Evolutionary conservation across 2,888 invertebrate genomes (phyloP).

Genomic region (Cacoxenus indagator): DNA sequence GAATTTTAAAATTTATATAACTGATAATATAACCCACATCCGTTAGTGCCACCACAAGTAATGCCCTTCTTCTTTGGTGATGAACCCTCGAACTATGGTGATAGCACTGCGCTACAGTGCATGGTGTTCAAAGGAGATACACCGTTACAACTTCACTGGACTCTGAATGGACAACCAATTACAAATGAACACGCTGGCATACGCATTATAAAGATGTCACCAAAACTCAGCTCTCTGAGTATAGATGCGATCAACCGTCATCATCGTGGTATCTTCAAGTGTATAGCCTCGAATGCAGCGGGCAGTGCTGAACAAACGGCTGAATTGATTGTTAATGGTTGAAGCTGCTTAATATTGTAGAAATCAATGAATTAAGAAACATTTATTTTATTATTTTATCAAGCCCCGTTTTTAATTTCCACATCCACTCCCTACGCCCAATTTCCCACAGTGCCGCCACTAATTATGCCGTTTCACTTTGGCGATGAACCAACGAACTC

Average conservation of each 20-base stretch:
- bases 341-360: slow-evolving; percentile 2
- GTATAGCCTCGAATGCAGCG: slow-evolving; percentile 78
- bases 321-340: slow-evolving; percentile 80
- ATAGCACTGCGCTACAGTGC: slow-evolving; percentile 81
- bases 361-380: slow-evolving; percentile 27
- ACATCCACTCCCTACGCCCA: no score
- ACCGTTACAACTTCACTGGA: slow-evolving; percentile 84
- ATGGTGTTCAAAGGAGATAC: slow-evolving; percentile 84
- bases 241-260: slow-evolving; percentile 81
- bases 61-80: slow-evolving; percentile 84
- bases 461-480: slow-evolving; percentile 81
- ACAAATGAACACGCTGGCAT: slow-evolving; percentile 74
- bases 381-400: slow-evolving; percentile 9
- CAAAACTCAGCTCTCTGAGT: slow-evolving; percentile 78
- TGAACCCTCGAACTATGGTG: slow-evolving; percentile 83
- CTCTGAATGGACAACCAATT: slow-evolving; percentile 77
- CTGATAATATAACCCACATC: background rate
- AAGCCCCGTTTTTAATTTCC: slow-evolving; percentile 24
- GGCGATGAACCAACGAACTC: slow-evolving; percentile 81
- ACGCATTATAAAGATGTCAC: slow-evolving; percentile 75
- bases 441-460: slow-evolving; percentile 73
- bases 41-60: slow-evolving; percentile 81
- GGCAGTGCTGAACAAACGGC: slow-evolving; percentile 78
- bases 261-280: slow-evolving; percentile 83
- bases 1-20: no score